phyloP scores from a whole-genome alignment of 1,140 invertebrate species.

The Aphidius ervi region DNA sequence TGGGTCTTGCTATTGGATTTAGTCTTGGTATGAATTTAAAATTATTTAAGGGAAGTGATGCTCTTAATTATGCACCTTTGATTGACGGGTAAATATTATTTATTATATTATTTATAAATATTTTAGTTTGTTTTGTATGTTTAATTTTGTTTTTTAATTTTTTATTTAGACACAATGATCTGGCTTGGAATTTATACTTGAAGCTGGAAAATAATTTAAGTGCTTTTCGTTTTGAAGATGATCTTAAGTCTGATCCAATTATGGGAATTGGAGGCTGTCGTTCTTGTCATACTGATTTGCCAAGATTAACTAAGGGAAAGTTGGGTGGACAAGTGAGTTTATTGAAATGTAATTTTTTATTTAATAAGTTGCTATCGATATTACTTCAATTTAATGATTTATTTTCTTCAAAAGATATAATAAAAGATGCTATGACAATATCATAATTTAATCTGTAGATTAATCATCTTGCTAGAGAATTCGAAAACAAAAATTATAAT shows the following conservation, averaged over 20 bases:
- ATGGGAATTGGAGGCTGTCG: slow-evolving; percentile 42
- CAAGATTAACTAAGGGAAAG: slow-evolving; percentile 53
- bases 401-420: too few species aligned
- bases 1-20: slow-evolving; percentile 31
- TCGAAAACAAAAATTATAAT: too few species aligned
- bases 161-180: slow-evolving; percentile 59
- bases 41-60: slow-evolving; percentile 36
- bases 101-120: neutral
- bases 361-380: too few species aligned
- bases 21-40: slow-evolving; percentile 23
- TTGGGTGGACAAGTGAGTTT: slow-evolving; percentile 59
- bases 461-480: too few species aligned
- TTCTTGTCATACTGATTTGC: slow-evolving; percentile 57
- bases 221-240: slow-evolving; percentile 47
- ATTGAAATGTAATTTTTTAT: neutral
- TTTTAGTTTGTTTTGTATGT: neutral
- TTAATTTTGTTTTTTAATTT: slow-evolving; percentile 2
- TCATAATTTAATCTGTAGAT: too few species aligned
- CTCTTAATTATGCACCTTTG: slow-evolving; percentile 34
- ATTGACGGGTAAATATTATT: slow-evolving; percentile 39
- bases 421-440: too few species aligned
- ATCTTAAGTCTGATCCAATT: slow-evolving; percentile 45
- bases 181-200: slow-evolving; percentile 54
- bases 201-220: slow-evolving; percentile 53
- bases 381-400: too few species aligned